Conservation (phyloP, 2,113 vertebrate species). For the Sinocyclocheilus rhinocerous region DNA sequence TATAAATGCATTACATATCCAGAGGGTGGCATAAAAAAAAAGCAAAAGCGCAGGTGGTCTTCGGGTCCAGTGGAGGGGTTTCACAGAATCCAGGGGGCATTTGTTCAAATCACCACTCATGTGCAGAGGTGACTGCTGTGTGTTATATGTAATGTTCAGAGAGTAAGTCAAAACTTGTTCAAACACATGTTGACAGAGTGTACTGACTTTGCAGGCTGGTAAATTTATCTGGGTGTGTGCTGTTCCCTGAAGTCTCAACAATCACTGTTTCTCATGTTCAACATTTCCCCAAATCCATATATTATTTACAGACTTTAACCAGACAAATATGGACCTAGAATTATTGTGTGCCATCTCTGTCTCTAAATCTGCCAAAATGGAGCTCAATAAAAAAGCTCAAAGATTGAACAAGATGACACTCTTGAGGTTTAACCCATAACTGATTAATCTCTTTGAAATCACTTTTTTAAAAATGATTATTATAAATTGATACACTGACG, state of each 20-base stretch:
- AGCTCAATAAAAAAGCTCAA: neutral
- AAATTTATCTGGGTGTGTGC: conserved; percentile 11
- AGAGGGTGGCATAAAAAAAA: neutral
- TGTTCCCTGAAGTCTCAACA: neutral
- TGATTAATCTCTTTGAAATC: neutral
- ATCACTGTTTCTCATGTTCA: conserved; percentile 8
- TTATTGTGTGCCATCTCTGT: neutral
- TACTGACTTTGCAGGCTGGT: neutral
- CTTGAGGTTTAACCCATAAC: neutral
- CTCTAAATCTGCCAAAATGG: neutral
- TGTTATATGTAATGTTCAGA: neutral
- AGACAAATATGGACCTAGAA: neutral
- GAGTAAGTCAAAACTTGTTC: neutral
- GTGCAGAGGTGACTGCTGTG: neutral
- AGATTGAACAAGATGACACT: neutral
- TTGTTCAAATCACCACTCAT: neutral
- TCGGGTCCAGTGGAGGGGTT: neutral
- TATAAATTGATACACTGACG: neutral
- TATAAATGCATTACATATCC: neutral
- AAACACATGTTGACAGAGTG: neutral
- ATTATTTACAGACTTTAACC: neutral
- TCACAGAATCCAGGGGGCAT: neutral
- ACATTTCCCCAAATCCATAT: neutral
- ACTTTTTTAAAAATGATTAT: neutral
- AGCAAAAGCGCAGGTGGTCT: neutral